Percentiles rank a stretch among this genome's conserved stretches.
These are phyloP conservation scores for Drosophila athabasca DNA, from an alignment of 1,140 invertebrate genomes.

Conservation along the genomic window DNA sequence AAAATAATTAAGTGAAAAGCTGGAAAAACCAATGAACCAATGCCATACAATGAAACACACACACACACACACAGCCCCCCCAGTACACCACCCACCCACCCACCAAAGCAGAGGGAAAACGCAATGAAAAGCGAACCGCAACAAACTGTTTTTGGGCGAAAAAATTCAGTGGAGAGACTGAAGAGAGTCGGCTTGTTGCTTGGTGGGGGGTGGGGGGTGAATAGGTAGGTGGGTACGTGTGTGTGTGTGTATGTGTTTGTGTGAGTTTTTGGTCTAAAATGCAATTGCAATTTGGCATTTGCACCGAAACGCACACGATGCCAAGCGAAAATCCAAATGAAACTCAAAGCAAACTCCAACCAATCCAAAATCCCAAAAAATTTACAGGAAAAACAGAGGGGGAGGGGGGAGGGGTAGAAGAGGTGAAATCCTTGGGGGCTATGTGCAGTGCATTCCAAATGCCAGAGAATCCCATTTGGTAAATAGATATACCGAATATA, in stretches of 20 bases:
- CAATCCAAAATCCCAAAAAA: not conserved
- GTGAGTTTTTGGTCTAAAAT: constrained; percentile 58
- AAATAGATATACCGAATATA: not conserved
- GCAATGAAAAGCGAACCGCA: constrained; percentile 59
- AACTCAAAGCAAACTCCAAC: constrained; percentile 48
- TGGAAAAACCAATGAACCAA: constrained; percentile 2
- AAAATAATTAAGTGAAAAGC: constrained; percentile 47
- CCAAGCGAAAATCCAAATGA: constrained; percentile 34
- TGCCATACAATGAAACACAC: no score
- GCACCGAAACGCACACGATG: constrained; percentile 27
- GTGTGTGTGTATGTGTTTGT: no score
- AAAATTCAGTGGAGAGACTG: constrained; percentile 34
- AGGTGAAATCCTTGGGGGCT: constrained; percentile 15
- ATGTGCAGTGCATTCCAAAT: constrained; percentile 46
- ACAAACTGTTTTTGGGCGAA: constrained; percentile 76
- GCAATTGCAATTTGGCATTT: constrained; percentile 65
- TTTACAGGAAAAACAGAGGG: not conserved
- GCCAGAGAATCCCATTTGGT: constrained; percentile 1
- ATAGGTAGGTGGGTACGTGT: no score
- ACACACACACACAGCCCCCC: not conserved
- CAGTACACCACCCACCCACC: not conserved
- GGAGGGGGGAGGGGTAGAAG: not conserved
- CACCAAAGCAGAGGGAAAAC: constrained; percentile 37
- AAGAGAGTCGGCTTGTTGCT: not conserved
- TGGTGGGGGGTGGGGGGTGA: not conserved